phyloP scores from a whole-genome alignment of 2,113 vertebrate genomes.

The Urocynchramus pylzowi region DNA sequence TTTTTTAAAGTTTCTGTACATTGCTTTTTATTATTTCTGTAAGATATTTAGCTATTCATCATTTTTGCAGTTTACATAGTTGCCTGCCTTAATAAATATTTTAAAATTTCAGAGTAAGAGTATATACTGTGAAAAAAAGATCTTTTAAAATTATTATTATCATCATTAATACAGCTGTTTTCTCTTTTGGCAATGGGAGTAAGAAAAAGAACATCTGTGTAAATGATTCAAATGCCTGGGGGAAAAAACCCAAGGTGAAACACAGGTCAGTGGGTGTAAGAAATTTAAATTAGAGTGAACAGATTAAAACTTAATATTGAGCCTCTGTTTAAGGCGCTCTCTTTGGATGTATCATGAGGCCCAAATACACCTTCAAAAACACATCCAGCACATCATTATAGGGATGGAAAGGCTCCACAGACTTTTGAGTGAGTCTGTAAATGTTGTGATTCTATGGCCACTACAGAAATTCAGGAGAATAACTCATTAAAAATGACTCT shows the following conservation, averaged over 20 bases:
- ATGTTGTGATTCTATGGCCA: background rate
- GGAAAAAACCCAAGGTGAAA: rapidly evolving
- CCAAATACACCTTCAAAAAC: background rate
- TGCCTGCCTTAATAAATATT: background rate
- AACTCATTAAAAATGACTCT: background rate
- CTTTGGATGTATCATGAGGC: background rate
- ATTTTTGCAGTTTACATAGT: background rate
- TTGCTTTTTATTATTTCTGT: background rate
- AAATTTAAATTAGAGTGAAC: background rate
- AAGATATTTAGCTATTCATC: background rate
- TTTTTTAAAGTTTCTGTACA: background rate
- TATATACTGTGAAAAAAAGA: background rate
- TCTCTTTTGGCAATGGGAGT: background rate
- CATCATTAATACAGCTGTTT: background rate
- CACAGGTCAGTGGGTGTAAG: background rate
- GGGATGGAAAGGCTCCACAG: background rate
- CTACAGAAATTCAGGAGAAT: background rate
- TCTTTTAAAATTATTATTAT: background rate
- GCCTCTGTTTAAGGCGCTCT: background rate
- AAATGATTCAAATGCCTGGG: background rate
- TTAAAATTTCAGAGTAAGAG: background rate
- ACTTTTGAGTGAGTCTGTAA: background rate
- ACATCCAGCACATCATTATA: background rate
- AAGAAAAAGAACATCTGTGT: background rate
- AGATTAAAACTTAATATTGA: background rate